Evolutionary conservation across 2,797 vertebrate genomes (phyloP).

Genomic region (Alcedo atthis): DNA sequence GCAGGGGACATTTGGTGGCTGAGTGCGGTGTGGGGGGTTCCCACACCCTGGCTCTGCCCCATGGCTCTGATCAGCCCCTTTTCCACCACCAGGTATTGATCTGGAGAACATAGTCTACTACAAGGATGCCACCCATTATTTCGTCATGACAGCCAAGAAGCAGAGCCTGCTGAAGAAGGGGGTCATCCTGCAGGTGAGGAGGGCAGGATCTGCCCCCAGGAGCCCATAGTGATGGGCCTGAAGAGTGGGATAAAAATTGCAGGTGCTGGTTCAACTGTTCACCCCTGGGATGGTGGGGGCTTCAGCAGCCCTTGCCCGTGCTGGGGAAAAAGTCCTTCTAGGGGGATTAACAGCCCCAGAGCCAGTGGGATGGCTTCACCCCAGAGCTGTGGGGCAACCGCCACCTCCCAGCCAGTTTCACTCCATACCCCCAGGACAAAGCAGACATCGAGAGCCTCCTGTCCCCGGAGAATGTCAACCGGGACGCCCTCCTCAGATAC

Average conservation of each 20-base stretch:
- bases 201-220: neutral
- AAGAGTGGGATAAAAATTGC: neutral
- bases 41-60: neutral
- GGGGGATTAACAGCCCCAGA: neutral
- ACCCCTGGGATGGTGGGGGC: neutral
- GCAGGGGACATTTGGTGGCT: neutral
- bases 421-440: conserved; percentile 80
- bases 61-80: neutral
- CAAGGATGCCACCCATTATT: conserved; percentile 96
- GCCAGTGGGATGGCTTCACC: neutral
- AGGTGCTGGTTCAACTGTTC: neutral
- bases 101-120: conserved; percentile 98
- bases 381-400: neutral
- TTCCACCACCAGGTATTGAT: conserved; percentile 85
- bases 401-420: neutral
- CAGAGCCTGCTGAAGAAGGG: conserved; percentile 90
- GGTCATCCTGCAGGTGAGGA: conserved; percentile 89
- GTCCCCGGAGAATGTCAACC: conserved; percentile 81
- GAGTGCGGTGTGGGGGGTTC: neutral
- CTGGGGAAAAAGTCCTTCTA: neutral
- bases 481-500: conserved; percentile 84
- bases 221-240: neutral
- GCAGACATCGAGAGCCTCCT: conserved; percentile 83
- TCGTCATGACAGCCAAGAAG: conserved; percentile 98
- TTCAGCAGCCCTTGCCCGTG: neutral